Evolutionary conservation across 2,888 invertebrate species (phyloP), one percentile per base, ranked within the genome.

Genomic region (Crossocerus cetratus): DNA sequence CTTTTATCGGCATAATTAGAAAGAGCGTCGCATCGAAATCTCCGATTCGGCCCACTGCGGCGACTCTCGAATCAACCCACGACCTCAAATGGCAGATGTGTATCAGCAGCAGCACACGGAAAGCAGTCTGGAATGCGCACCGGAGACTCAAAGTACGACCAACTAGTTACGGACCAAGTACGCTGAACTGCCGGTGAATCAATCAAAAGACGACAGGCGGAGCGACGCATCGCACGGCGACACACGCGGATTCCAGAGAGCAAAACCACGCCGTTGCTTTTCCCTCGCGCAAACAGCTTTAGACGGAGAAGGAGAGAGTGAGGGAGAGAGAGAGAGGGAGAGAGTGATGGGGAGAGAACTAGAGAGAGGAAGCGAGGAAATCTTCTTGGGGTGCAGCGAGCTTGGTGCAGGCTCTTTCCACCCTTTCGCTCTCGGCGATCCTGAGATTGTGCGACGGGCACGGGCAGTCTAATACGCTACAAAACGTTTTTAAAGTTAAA

Each of bases 141-240:
- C 79, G 81, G 76, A 61, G 69, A 59, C 81, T 80, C 81, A 76
- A 80, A 77, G 81, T 82, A 82, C 81, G 82, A 82, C 82, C 82
- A 82, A 82, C 76, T 81, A 82, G 74, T 75, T 76, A 80, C 80
- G 81, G 82, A 82, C 82, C 82, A 82, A 82, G 81, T 82, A 82
- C 81, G 77, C 81, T 78, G 81, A 81, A 80, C 69, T 67, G 68
- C 76, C 81, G 82, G 82, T 78, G 75, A 73, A 62, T 67, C 65
- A 71, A 70, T 62, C 64, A 63, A 77, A 74, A 68, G 54, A 59
- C 58, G 61, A 63, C 44, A 59, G 62, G 63, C 65, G 63, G 60
- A 59, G 59, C 64, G 76, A 55, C 67, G 63, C 65, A 66, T 57
- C 61, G 74, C 68, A 69, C 77, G 77, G 71, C 55, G 13, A 16